phyloP scores from a whole-genome alignment of 2,797 vertebrate species.

The Characodon lateralis region DNA sequence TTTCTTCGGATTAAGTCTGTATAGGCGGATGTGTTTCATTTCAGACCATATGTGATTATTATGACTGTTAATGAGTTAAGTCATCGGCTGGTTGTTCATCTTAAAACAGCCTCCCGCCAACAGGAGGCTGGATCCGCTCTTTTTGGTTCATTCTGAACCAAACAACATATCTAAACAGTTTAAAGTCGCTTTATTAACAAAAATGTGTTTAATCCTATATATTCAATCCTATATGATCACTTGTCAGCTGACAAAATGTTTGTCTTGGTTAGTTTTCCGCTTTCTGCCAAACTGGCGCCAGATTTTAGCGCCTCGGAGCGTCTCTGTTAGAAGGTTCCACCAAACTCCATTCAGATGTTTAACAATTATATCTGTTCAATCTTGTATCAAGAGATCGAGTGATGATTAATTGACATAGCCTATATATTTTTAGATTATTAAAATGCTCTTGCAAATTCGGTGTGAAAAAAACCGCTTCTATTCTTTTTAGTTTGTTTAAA shows the following conservation, averaged over 20 bases:
- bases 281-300: slow-evolving; percentile 66
- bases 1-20: background rate
- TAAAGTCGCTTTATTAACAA: fast-evolving
- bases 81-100: background rate
- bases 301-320: slow-evolving; percentile 48
- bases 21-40: fast-evolving
- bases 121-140: background rate
- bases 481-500: background rate
- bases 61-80: background rate
- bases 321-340: background rate
- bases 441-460: background rate
- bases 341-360: background rate
- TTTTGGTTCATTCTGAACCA: background rate
- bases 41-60: fast-evolving
- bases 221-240: fast-evolving
- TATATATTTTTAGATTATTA: fast-evolving
- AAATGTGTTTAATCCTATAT: fast-evolving
- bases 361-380: fast-evolving
- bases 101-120: slow-evolving; percentile 62
- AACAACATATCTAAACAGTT: fast-evolving
- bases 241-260: fast-evolving
- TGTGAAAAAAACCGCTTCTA: background rate
- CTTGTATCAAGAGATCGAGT: fast-evolving
- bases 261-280: fast-evolving
- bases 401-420: fast-evolving